Evolutionary conservation across 1,140 invertebrate genomes (phyloP), one percentile per base, ranked within the genome.

Genomic region (Oncopeltus fasciatus): DNA sequence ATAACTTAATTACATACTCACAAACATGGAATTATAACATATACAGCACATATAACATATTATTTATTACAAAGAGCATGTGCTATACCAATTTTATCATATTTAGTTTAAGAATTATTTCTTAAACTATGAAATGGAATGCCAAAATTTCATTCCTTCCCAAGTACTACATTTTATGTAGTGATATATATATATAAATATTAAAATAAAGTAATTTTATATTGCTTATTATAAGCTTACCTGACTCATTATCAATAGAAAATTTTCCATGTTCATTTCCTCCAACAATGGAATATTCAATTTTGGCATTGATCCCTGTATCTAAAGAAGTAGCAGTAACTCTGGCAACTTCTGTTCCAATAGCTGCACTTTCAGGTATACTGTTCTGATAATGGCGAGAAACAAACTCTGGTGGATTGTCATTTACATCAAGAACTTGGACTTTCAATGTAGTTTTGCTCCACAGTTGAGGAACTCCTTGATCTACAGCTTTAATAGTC

Each of bases 241-340:
- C 67, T 38, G 60, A 29, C 38, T 61, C 47, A 21, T 38, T 61
- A 26, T 61, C 14, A 66, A 67, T n/a, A 59, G 58, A 64, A 60
- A 64, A 47, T 65, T 82, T 78, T 0, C 87, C 87, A 74, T 92
- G 93, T 33, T 80, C 74, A 20, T 80, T 82, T 59, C 85, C 86
- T 70, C 93, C 91, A 14, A 87, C 74, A 76, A 93, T 90, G 47
- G 83, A 87, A 3, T 90, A 89, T 27, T 73, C 73, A 11, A 87
- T 76, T 78, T 82, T 65, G 20, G 68, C 69, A 66, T 60, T 60
- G 14, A 65, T 62, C 68, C 76, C 90, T 21, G 82, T 38, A 61
- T 98, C 95, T 67, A 86, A 83, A n/a, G 94, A 95, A 0, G 86
- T 88, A 1, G 95, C 95, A 53, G 85, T 76, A 0, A 98, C 87